Conservation (phyloP, 2,888 invertebrate genomes). For the Unio delphinus region DNA sequence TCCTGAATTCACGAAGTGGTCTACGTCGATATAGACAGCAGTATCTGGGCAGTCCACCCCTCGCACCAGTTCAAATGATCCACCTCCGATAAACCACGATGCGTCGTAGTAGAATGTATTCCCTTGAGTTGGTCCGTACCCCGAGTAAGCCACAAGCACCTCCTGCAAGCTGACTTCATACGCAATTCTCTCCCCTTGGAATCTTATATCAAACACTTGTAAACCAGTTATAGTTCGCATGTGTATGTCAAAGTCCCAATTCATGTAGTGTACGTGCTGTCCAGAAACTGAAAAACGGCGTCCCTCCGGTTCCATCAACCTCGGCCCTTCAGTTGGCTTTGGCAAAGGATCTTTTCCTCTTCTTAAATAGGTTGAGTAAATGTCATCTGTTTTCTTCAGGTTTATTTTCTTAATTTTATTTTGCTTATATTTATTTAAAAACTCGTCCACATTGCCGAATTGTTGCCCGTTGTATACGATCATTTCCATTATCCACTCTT, state of each 20-base stretch:
- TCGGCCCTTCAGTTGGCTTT: constrained; percentile 40
- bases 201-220: constrained; percentile 50
- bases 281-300: constrained; percentile 56
- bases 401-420: constrained; percentile 10
- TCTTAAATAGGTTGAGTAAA: constrained; percentile 4
- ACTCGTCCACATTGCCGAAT: constrained; percentile 34
- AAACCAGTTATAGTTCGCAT: constrained; percentile 48
- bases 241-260: constrained; percentile 58
- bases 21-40: constrained; percentile 50
- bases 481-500: constrained; percentile 44
- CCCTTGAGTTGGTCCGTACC: constrained; percentile 40
- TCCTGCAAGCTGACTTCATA: constrained; percentile 63
- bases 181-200: constrained; percentile 49
- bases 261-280: constrained; percentile 51
- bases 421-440: constrained; percentile 31
- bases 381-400: no score
- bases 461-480: constrained; percentile 51
- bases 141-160: constrained; percentile 52
- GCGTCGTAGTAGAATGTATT: constrained; percentile 46
- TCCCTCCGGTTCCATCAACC: constrained; percentile 54
- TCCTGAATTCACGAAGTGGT: constrained; percentile 34
- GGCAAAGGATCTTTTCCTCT: not conserved
- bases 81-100: constrained; percentile 48
- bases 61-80: constrained; percentile 46
- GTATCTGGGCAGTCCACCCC: constrained; percentile 63